Percentiles rank a stretch among this genome's conserved stretches.
phyloP scores from a whole-genome alignment of 1,140 invertebrate species.

The Papilio glaucus region DNA sequence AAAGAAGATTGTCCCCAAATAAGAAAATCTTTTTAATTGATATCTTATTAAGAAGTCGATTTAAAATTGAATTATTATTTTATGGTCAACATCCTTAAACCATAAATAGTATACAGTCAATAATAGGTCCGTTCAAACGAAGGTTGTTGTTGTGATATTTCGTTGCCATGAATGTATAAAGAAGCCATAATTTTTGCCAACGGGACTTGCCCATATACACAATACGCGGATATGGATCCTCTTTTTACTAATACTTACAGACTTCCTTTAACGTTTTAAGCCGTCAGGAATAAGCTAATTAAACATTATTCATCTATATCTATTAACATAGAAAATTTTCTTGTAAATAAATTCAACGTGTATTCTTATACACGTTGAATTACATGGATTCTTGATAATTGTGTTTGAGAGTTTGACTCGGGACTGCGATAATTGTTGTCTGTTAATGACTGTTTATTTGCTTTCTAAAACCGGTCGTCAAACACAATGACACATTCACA shows the following conservation, averaged over 20 bases:
- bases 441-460: not conserved
- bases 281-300: not conserved
- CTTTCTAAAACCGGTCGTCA: slow-evolving; percentile 4
- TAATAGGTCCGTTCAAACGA: not conserved
- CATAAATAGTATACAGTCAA: not conserved
- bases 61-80: not conserved
- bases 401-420: not conserved
- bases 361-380: not conserved
- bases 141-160: not conserved
- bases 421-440: not conserved
- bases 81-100: not conserved
- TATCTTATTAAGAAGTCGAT: not conserved
- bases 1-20: too few relatives aligned
- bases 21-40: not conserved
- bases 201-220: not conserved
- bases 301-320: not conserved
- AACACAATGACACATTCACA: not conserved
- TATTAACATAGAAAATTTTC: not conserved
- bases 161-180: not conserved
- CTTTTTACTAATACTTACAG: not conserved
- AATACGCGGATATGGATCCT: not conserved
- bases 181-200: not conserved
- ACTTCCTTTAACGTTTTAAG: not conserved
- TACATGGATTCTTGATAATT: not conserved
- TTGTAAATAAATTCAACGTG: too few relatives aligned